Percentiles rank a stretch among this genome's conserved stretches.
phyloP scores from a whole-genome alignment of 2,797 vertebrate species.

The Anguilla obscura region DNA sequence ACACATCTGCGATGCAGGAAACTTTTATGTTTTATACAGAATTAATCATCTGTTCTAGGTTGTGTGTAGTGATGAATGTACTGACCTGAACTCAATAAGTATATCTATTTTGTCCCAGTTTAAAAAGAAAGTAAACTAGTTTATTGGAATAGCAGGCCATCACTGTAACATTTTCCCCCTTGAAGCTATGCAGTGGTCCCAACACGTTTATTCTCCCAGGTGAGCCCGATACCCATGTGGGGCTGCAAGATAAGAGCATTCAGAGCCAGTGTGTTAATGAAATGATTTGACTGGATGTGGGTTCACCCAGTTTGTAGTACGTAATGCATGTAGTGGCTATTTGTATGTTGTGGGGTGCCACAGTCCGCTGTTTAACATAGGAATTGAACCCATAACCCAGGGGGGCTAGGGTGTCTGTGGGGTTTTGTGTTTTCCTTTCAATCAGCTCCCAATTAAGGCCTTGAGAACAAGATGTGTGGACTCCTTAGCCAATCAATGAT shows the following conservation, averaged over 20 bases:
- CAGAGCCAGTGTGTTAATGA: background rate
- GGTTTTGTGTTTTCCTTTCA: no score
- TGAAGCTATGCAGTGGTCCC: slow-evolving; percentile 28
- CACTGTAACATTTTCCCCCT: slow-evolving; percentile 39
- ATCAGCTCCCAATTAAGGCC: no score
- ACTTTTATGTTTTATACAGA: slow-evolving; percentile 21
- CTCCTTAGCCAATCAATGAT: no score
- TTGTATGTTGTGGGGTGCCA: background rate
- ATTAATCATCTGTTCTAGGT: slow-evolving; percentile 15
- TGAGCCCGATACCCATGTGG: background rate
- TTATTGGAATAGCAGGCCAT: slow-evolving; percentile 61
- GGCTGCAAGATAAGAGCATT: slow-evolving; percentile 19
- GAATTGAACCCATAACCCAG: no score
- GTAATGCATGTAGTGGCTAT: background rate
- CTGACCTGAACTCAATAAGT: slow-evolving; percentile 31
- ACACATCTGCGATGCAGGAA: background rate
- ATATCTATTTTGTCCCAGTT: slow-evolving; percentile 62
- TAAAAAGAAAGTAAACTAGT: slow-evolving; percentile 61
- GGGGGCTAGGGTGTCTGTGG: no score
- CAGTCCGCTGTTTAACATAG: background rate
- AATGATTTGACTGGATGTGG: background rate
- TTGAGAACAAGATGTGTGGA: no score
- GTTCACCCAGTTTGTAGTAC: background rate
- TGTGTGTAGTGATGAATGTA: slow-evolving; percentile 4
- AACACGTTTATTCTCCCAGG: slow-evolving; percentile 19